Evolutionary conservation across 2,888 invertebrate species (phyloP).

Genomic region (Autographa gamma): DNA sequence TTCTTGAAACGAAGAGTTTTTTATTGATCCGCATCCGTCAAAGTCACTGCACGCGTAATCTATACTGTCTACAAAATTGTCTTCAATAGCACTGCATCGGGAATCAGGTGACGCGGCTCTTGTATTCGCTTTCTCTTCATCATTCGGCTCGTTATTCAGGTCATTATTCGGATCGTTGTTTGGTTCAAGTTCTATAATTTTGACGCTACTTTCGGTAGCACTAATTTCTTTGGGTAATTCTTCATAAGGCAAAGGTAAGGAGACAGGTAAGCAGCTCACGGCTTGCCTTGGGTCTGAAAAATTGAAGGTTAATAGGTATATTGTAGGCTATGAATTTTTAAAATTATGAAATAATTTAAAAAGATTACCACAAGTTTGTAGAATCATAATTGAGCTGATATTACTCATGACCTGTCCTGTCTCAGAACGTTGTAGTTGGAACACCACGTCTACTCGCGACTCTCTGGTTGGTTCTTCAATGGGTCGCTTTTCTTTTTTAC

Average conservation of each 20-base stretch:
- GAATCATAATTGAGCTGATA: slow-evolving; percentile 76
- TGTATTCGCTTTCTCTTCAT: not conserved
- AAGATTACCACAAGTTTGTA: slow-evolving; percentile 62
- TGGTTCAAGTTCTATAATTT: slow-evolving; percentile 47
- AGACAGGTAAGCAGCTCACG: slow-evolving; percentile 20
- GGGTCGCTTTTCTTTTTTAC: slow-evolving; percentile 64
- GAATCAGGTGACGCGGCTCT: slow-evolving; percentile 7
- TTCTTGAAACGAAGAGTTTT: slow-evolving; percentile 37
- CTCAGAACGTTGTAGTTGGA: slow-evolving; percentile 73
- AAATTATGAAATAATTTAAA: not conserved
- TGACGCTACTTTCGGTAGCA: slow-evolving; percentile 16
- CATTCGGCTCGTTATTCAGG: not conserved
- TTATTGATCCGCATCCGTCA: slow-evolving; percentile 22
- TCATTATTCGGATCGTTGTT: not conserved
- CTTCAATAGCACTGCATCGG: slow-evolving; percentile 20
- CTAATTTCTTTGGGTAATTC: slow-evolving; percentile 20
- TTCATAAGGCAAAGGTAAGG: slow-evolving; percentile 55
- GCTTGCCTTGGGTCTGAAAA: slow-evolving; percentile 50
- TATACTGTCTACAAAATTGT: slow-evolving; percentile 8
- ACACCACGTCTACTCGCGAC: slow-evolving; percentile 74
- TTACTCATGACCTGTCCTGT: slow-evolving; percentile 74
- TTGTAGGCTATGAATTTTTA: not conserved
- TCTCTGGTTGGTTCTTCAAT: slow-evolving; percentile 49
- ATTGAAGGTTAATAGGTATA: not conserved
- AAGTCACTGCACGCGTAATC: slow-evolving; percentile 30